These are phyloP conservation scores for Tridacna crocea DNA, from an alignment of 2,888 invertebrate genomes.

Conservation along the genomic window DNA sequence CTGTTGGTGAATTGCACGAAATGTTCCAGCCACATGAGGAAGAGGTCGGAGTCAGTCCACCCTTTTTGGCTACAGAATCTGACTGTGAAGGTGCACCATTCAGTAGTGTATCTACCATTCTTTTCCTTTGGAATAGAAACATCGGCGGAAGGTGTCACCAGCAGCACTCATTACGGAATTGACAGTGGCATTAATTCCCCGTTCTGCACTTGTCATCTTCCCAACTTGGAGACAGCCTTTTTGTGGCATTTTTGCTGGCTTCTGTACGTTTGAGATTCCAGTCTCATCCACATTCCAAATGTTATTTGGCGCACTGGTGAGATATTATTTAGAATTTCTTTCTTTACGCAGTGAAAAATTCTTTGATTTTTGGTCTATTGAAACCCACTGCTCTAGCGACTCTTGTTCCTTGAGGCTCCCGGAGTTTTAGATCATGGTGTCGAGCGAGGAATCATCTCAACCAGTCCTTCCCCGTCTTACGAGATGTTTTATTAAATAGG, in stretches of 20 bases:
- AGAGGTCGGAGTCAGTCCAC: no score
- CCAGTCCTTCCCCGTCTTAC: no score
- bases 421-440: conserved; percentile 1
- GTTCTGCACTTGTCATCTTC: conserved; percentile 40
- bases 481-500: no score
- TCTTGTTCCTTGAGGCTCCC: conserved; percentile 9
- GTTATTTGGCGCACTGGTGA: conserved; percentile 3
- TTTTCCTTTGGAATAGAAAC: conserved; percentile 74
- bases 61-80: no score
- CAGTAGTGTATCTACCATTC: conserved; percentile 74
- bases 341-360: conserved; percentile 27
- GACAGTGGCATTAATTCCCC: conserved; percentile 56
- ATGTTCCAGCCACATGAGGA: no score
- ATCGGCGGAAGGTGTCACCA: conserved; percentile 65
- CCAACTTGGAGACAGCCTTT: conserved; percentile 15
- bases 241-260: conserved; percentile 23
- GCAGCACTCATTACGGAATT: conserved; percentile 60
- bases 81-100: no score
- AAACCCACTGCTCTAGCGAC: conserved; percentile 21
- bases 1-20: no score
- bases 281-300: conserved; percentile 41
- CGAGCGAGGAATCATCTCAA: no score
- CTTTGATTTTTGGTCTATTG: conserved; percentile 17
- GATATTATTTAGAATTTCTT: background rate
- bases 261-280: conserved; percentile 33